Base-by-base conservation (phyloP, 30 jellyfish, hydroid and myxozoan genomes). In the Clytia hemisphaerica region DNA sequence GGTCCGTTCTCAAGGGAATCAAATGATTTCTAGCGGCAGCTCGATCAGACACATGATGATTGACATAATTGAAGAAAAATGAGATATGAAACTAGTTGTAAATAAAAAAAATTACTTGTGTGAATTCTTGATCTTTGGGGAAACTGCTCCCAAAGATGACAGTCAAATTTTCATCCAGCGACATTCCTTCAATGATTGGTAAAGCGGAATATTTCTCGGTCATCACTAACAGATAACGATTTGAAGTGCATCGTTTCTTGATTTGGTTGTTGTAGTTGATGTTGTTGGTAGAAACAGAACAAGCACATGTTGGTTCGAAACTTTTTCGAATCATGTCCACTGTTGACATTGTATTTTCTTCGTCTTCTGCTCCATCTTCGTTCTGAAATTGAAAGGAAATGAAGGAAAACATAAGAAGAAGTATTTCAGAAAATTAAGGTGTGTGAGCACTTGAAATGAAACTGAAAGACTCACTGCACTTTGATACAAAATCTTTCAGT, bases 141-240 rank as follows among this genome's bases (percentile, higher is more conserved):
- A 83, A 73, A 53, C 93, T 80, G 48, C 86, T 71, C 32, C 93
- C 93, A 62, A 80, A 80, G 5, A 80, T 80, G 15, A 83, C 91
- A 58, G 66, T 66, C 22, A 79, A 74, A 24, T 58, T 67, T n/a
- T 73, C 92, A 31, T 74, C 67, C 15, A 77, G 85, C 24, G 58
- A 75, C 45, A 18, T 60, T 44, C 75, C 58, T 63, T 75, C 95
- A 4, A 83, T 78, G 7, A 75, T 83, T n/a, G 85, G 80, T 33
- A 83, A 45, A 16, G 95, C 95, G 1, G 95, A 78, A 67, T 64
- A 74, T 40, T 83, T 76, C 36, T 83, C 92, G 3, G 95, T 83
- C 92, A 83, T 67, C 26, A 83, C 61, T 36, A 83, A 62, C 2
- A 83, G 60, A 58, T 83, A 83, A 19, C 95, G 75, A 24, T 76